Evolutionary conservation across 2,888 invertebrate species (phyloP), one percentile per base, ranked within the genome.

Genomic region (Leptothorax acervorum): DNA sequence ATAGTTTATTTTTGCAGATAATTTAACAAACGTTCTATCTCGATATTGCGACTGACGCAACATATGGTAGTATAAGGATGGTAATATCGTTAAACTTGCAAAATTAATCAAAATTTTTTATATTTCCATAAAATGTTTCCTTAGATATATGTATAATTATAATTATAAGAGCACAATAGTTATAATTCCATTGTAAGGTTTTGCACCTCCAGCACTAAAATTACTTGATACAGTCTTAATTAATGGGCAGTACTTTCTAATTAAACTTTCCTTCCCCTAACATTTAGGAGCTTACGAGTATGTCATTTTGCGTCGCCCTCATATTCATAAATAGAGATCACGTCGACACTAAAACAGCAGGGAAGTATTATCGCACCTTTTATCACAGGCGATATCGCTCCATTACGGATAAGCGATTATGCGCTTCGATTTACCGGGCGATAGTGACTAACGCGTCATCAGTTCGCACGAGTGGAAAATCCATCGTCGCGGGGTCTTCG

Each of bases 371-470:
- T 83, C 76, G 73, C 12, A 18, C 2, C 42, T 74, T 84, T 74
- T 84, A 85, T 87, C 82, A 48, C 71, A 62, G 73, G 79, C 73
- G 63, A 86, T 53, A 82, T 75, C 78, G 65, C 85, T 76, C 78
- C 82, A 81, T 87, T 78, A 51, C 73, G 42, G 18, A 53, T 74
- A 81, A 66, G 86, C 87, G 89, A 91, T 92, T 89, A 92, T 89
- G 90, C 88, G 83, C 83, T 88, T 87, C 88, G 88, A 91, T 87
- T 91, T 88, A 90, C 81, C 85, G 82, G 70, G 71, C 60, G 23
- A 71, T 45, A 78, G 85, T 45, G 85, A 83, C 82, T 79, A 79
- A 85, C 81, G 60, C 81, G 83, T 87, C 88, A 57, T 82, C 84
- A 71, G 51, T 48, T 76, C 81, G 85, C 86, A 84, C 83, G 65